Conservation (phyloP, 1,140 invertebrate species). For the Papilio glaucus region DNA sequence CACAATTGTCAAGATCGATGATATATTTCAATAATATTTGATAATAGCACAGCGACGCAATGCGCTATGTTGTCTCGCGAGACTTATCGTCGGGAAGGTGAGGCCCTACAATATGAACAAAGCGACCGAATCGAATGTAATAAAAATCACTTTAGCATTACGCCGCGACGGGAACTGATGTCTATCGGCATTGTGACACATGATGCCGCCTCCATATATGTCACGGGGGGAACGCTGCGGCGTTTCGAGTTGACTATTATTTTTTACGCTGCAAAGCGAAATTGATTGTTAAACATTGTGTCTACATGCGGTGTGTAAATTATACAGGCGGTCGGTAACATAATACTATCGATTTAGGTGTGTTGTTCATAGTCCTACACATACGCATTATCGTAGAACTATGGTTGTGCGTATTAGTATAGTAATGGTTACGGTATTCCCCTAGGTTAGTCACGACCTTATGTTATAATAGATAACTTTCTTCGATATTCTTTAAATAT, state of each 20-base stretch:
- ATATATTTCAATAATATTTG: constrained; percentile 23
- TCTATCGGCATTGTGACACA: constrained; percentile 76
- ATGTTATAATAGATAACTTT: background rate
- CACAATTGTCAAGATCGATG: background rate
- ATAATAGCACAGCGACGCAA: background rate
- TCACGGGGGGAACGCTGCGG: constrained; percentile 70
- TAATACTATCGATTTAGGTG: constrained; percentile 15
- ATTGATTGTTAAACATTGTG: constrained; percentile 65
- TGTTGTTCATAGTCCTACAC: background rate
- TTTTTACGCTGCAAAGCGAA: constrained; percentile 72
- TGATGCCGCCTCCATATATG: constrained; percentile 73
- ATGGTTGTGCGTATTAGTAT: background rate
- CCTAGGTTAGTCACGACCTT: constrained; percentile 8
- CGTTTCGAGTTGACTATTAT: constrained; percentile 71
- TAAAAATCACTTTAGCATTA: constrained; percentile 81
- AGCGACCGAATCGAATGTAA: constrained; percentile 79
- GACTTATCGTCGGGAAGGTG: constrained; percentile 17
- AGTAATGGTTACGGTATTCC: constrained; percentile 8
- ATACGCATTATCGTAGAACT: background rate
- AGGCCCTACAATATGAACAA: constrained; percentile 68
- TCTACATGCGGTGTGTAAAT: constrained; percentile 48
- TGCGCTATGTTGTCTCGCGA: background rate
- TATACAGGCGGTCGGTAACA: constrained; percentile 46
- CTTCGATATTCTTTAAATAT: background rate
- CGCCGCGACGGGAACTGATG: constrained; percentile 74